Evolutionary conservation across 2,888 invertebrate species (phyloP).

Genomic region (Drosophila leonis): DNA sequence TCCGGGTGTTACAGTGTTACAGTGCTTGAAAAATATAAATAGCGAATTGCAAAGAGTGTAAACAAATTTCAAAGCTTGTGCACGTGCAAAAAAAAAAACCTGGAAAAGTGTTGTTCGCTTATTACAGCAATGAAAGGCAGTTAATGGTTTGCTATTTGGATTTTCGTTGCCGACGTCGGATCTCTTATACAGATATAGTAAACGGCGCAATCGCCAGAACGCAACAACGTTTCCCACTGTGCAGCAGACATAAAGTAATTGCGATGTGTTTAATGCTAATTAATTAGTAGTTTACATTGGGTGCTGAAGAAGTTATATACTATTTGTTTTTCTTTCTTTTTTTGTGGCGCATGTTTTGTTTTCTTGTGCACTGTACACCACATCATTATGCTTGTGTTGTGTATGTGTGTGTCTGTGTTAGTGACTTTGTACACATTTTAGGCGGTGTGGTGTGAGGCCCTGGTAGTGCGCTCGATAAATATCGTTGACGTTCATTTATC

Average conservation of each 20-base stretch:
- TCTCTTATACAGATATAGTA: slow-evolving; percentile 57
- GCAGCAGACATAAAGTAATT: slow-evolving; percentile 63
- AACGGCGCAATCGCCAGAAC: slow-evolving; percentile 56
- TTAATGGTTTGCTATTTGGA: slow-evolving; percentile 55
- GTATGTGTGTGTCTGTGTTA: slow-evolving; percentile 53
- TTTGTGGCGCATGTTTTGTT: slow-evolving; percentile 78
- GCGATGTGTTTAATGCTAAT: slow-evolving; percentile 28
- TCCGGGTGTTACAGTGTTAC: slow-evolving; percentile 72
- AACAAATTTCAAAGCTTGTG: slow-evolving; percentile 38
- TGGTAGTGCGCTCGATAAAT: slow-evolving; percentile 49
- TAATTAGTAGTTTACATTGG: neutral
- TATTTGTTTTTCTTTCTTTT: slow-evolving; percentile 26
- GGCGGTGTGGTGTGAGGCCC: slow-evolving; percentile 71
- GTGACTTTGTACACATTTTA: slow-evolving; percentile 75
- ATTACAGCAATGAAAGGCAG: slow-evolving; percentile 64
- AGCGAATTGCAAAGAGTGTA: slow-evolving; percentile 60
- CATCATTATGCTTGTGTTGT: slow-evolving; percentile 55
- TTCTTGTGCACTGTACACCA: slow-evolving; percentile 80
- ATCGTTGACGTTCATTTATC: slow-evolving; percentile 46
- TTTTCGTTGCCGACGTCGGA: slow-evolving; percentile 65
- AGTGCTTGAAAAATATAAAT: slow-evolving; percentile 71
- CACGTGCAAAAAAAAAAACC: slow-evolving; percentile 31
- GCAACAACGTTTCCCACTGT: slow-evolving; percentile 50
- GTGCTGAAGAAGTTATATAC: neutral
- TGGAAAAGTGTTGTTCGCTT: slow-evolving; percentile 26